Evolutionary conservation across 2,888 invertebrate species (phyloP).

Genomic region (Eupithecia exiguata): DNA sequence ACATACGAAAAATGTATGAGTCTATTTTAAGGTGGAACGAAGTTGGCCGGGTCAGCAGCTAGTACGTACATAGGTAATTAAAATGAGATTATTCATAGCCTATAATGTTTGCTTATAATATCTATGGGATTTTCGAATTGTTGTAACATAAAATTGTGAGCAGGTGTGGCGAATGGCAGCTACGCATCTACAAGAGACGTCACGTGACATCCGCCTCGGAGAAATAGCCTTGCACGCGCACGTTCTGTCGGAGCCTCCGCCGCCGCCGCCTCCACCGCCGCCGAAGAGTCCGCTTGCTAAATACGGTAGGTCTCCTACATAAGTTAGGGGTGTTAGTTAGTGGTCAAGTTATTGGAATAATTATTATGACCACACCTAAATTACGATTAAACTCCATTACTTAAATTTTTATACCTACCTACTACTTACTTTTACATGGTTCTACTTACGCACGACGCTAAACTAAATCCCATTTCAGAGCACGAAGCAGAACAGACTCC

Average conservation of each 20-base stretch:
- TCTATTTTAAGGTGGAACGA: no score
- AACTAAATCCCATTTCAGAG: conserved; percentile 45
- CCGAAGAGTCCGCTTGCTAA: conserved; percentile 66
- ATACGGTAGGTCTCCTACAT: conserved; percentile 54
- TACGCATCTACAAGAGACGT: conserved; percentile 58
- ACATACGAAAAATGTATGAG: no score
- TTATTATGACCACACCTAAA: no score
- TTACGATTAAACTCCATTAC: not conserved
- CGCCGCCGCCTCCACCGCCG: conserved; percentile 64
- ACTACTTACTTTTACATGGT: not conserved
- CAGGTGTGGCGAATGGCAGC: conserved; percentile 78
- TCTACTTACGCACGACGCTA: not conserved
- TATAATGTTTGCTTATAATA: not conserved
- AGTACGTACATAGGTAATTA: no score
- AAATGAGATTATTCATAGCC: no score
- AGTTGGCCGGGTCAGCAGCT: no score
- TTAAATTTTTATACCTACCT: not conserved
- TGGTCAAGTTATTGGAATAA: no score
- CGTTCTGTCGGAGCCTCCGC: conserved; percentile 72
- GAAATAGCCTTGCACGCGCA: conserved; percentile 77
- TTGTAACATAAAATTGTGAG: not conserved
- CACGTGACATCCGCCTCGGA: conserved; percentile 61
- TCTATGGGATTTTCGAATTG: not conserved
- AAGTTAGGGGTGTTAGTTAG: no score
- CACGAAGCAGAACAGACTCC: conserved; percentile 39